Evolutionary conservation across 1,140 invertebrate species (phyloP), one percentile per base, ranked within the genome.

Genomic region (Berghia stephanieae): DNA sequence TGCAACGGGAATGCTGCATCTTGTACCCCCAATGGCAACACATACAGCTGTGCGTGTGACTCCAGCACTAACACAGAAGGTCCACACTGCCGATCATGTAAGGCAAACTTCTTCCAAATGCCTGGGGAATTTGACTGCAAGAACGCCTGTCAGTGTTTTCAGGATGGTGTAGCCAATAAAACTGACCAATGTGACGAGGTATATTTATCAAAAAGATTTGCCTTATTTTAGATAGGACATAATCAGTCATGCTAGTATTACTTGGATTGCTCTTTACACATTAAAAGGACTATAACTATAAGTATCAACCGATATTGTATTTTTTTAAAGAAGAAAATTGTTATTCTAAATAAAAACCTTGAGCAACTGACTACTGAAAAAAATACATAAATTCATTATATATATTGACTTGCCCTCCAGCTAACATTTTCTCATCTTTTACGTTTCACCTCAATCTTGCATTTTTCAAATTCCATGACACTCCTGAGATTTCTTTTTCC

Each of bases 1-100:
- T 76, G 74, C 27, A n/a, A 49, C 21, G 74, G 74, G 6, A 76
- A 76, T 52, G 74, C 74, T 31, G 63, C 46, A 27, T 43, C 6
- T 6, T 76, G 74, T 60, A 21, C 63, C 24, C 4, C 31, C 43
- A 46, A 46, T 68, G 74, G 38, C 16, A 38, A 49, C 24, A 67
- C 63, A 10, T 76, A 67, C 21, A 43, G n/a, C 21, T 76, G 74
- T 60, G 34, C 38, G 1, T 76, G 74, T 24, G 34, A 67, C 2
- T 2, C 55, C 18, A 24, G 44, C 1, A 67, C 60, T 21, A 4
- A 76, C 52, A 44, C 74, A 46, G 1, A 36, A 4, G 74, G 74
- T 3, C 40, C 27, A 31, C 10, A 49, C 21, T 76, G 74, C 34
- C 31, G 36, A n/a, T 34, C 44, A 3, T 76, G 74, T 60, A 6